These are phyloP conservation scores for Nowickia ferox DNA, from an alignment of 2,888 invertebrate species.

Conservation along the genomic window DNA sequence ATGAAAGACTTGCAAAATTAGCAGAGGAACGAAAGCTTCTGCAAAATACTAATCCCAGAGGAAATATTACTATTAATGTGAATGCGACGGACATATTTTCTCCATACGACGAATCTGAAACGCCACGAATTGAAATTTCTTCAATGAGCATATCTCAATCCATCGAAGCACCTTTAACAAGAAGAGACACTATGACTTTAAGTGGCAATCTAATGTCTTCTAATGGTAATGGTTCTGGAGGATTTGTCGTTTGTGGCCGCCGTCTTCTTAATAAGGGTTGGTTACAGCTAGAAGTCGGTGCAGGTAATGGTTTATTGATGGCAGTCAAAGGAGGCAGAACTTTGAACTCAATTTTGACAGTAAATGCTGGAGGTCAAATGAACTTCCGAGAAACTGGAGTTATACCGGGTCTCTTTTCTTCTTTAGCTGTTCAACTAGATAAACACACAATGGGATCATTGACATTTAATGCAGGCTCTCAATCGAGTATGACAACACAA, in stretches of 20 bases:
- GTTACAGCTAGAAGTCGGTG: slow-evolving; percentile 93
- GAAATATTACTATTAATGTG: slow-evolving; percentile 92
- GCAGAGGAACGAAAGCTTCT: slow-evolving; percentile 94
- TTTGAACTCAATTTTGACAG: slow-evolving; percentile 75
- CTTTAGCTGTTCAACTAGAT: slow-evolving; percentile 93
- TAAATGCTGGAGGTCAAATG: slow-evolving; percentile 89
- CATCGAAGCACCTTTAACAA: slow-evolving; percentile 95
- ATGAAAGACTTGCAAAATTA: slow-evolving; percentile 93
- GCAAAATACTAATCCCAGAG: slow-evolving; percentile 95
- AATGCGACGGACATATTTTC: slow-evolving; percentile 97
- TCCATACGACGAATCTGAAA: slow-evolving; percentile 89
- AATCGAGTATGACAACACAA: slow-evolving; percentile 91
- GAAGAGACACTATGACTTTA: slow-evolving; percentile 92
- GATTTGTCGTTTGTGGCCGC: slow-evolving; percentile 90
- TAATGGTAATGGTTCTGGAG: slow-evolving; percentile 91
- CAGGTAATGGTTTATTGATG: slow-evolving; percentile 92
- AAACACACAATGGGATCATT: slow-evolving; percentile 94
- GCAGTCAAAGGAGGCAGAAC: slow-evolving; percentile 87
- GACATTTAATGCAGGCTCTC: slow-evolving; percentile 89
- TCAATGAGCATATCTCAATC: slow-evolving; percentile 96
- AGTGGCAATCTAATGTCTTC: slow-evolving; percentile 92
- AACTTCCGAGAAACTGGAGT: slow-evolving; percentile 91
- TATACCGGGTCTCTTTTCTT: slow-evolving; percentile 90
- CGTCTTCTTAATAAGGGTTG: slow-evolving; percentile 92
- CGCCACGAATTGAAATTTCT: slow-evolving; percentile 93